Base-by-base conservation (phyloP, 2,888 invertebrate species). In the Tanypteryx hageni region DNA sequence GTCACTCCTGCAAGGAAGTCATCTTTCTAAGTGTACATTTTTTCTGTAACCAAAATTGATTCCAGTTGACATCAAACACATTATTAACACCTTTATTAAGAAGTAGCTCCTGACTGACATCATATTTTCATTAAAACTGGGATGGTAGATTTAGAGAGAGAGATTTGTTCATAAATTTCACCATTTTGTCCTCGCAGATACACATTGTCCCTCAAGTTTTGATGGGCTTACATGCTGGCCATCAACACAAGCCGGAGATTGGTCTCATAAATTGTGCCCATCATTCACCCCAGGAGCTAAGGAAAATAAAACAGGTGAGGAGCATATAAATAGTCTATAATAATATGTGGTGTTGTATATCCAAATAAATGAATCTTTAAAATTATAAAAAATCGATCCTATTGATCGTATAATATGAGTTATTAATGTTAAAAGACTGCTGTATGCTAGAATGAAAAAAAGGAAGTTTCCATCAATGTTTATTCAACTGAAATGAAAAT, bases 191-290 rank as follows among this genome's bases (percentile, higher is more conserved):
- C 58, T 61, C 16, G 59, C 56, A 89, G 89, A 89, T 68, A 31
- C 89, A 44, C 61, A 89, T 18, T 92, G 92, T 56, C 84, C 92
- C 27, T 14, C 84, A 59, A 84, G 61, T 44, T 92, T 92, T 64
- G 92, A 92, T 84, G 92, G 92, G 59, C 31, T 92, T 14, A 64
- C 61, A 3, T 92, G 92, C 27, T 92, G 92, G 92, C 92, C 92
- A 64, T 18, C 92, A 11, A 92, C 92, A 27, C 58, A 82, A 18
- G 31, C 82, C 11, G 92, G 84, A 56, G 89, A 89, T 18, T 89
- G 89, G 89, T 89, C 89, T 9, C 61, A 89, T 22, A 89, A 44
- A n/a, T 18, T 89, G 64, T 89, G 89, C n/a, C 89, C 89, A 11
- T 61, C 89, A 56, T 89, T 89, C n/a, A 89, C 89, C 0, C 64